Base-by-base conservation (phyloP, 1,140 invertebrate species). In the Aphaenogaster ashmeadi region DNA sequence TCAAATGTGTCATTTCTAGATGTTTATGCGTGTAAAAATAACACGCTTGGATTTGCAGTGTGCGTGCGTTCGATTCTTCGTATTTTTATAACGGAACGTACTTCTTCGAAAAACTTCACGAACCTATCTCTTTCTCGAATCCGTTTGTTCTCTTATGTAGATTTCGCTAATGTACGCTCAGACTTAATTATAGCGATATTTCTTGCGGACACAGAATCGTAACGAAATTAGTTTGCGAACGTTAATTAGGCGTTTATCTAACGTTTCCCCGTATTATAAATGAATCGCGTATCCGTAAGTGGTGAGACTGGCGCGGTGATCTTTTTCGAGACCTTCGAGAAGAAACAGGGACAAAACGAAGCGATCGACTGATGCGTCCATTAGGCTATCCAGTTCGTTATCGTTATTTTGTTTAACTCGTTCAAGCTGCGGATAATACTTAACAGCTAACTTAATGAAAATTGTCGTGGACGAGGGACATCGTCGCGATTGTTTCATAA, bases 241-340 rank as follows among this genome's bases (percentile, higher is more conserved):
- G 50, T 71, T 71, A 81, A 81, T 81, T 71, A 56, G 79, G 21
- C 21, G 79, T 69, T 80, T 80, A 80, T 69, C 78, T 80, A 69
- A 50, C 7, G 41, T 36, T 33, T 50, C 44, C 18, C 44, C 44
- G 11, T 41, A 44, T 69, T 81, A 81, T 81, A 71, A 81, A 81
- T 71, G 64, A 71, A 67, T 36, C 47, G 21, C n/a, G 36, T 27
- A 41, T 52, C n/a, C 33, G 33, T 80, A 38, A 52, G 6, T 15
- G 54, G 41, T 21, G 52, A 50, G 69, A 75, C 44, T 72, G 52
- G 38, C 33, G 52, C 13, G 54, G 54, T 52, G 54, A 15, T 60
- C 41, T 83, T 72, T 84, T 84, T 47, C 36, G 50, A 72, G 33
- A 18, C 8, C 52, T 69, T 74, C 52, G 38, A 13, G n/a, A 56